Base-by-base conservation (phyloP, 1,140 invertebrate species). In the Zaprionus davidi region DNA sequence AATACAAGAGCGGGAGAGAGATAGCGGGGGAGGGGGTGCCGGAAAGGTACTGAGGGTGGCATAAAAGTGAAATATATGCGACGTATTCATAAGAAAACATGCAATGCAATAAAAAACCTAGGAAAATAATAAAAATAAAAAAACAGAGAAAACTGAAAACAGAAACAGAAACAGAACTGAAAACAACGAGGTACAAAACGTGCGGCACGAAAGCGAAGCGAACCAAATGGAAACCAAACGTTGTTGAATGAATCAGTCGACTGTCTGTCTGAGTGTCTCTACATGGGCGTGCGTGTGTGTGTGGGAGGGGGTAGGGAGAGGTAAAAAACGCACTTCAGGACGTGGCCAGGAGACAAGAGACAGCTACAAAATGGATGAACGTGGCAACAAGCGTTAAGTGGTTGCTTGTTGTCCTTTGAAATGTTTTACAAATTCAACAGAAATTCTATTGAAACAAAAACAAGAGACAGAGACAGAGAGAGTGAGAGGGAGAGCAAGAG, bases 311-410 rank as follows among this genome's bases (percentile, higher is more conserved):
- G 13, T 20, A 13, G 28, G 36, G 46, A 12, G 13, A 13, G 49
- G 53, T 53, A 41, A 74, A 71, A 69, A 84, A 84, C 82, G 81
- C 81, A 84, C 82, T 85, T 62, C 78, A 75, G 78, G 73, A 77
- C 65, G 64, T 51, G 68, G 63, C 81, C 75, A 69, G 46, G 38
- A 57, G 65, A 68, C 53, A 58, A 49, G 51, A 70, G 81, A 84
- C 69, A 77, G 78, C 78, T 71, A 79, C 82, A 84, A 84, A 83
- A 80, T 70, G 68, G 74, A 80, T 81, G 82, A 84, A 81, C 69
- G 82, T 85, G 82, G 82, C 82, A 85, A 85, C 82, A 85, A 85
- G 55, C 82, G 82, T 85, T 85, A 85, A 85, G 82, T 85, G 82
- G 74, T 84, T 84, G 78, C 82, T 71, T 81, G 82, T 85, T 85